Percentiles rank a stretch among this genome's conserved stretches.
These are phyloP conservation scores for Xenopus petersii DNA, from an alignment of 2,797 vertebrate species.

Conservation along the genomic window DNA sequence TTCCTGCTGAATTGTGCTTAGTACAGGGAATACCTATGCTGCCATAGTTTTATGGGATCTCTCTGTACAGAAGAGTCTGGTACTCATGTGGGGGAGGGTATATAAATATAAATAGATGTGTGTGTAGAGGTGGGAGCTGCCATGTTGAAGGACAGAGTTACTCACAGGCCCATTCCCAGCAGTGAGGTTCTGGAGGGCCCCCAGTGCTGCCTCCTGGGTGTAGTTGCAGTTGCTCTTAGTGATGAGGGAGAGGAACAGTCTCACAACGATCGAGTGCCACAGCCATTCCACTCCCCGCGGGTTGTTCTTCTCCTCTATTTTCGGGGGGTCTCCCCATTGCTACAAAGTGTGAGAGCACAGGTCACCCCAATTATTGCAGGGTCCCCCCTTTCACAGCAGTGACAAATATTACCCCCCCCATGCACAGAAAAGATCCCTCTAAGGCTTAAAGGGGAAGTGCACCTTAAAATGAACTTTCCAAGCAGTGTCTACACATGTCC, in stretches of 20 bases:
- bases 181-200: constrained; percentile 92
- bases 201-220: constrained; percentile 84
- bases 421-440: neutral
- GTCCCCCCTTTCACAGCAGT: too few species aligned
- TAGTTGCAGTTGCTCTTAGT: constrained; percentile 76
- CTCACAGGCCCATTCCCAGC: constrained; percentile 78
- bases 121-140: too few species aligned
- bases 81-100: too few species aligned
- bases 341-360: constrained; percentile 59
- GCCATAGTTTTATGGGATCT: too few species aligned
- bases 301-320: constrained; percentile 79
- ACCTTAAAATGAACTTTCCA: too few species aligned
- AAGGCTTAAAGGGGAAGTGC: constrained; percentile 22
- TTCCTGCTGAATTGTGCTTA: too few species aligned
- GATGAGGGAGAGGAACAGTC: constrained; percentile 89
- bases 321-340: constrained; percentile 61
- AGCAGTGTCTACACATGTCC: too few species aligned
- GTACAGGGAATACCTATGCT: too few species aligned
- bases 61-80: too few species aligned
- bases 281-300: constrained; percentile 83
- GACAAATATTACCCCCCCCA: too few species aligned
- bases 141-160: constrained; percentile 7
- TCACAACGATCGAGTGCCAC: constrained; percentile 82
- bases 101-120: too few species aligned
- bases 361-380: neutral